phyloP scores from a whole-genome alignment of 1,140 invertebrate genomes.

The Drosophila guanche region DNA sequence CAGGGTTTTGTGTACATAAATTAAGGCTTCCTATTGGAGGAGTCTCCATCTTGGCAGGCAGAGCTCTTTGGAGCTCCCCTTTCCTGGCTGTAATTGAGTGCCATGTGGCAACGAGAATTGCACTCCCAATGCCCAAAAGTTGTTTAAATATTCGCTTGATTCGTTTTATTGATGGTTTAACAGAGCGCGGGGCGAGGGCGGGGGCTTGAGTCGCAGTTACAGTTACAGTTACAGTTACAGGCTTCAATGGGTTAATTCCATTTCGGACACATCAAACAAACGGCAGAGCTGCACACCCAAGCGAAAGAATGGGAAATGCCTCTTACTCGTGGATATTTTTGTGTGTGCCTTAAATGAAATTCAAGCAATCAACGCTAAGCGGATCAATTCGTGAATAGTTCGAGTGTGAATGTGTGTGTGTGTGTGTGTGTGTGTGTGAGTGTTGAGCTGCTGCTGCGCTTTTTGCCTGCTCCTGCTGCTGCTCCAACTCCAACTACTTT shows the following conservation, averaged over 20 bases:
- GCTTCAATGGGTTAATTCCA: slow-evolving; percentile 36
- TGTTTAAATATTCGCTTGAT: too few relatives aligned
- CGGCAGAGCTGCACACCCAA: background rate
- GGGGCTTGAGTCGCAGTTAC: too few relatives aligned
- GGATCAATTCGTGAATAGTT: slow-evolving; percentile 71
- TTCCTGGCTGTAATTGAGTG: slow-evolving; percentile 31
- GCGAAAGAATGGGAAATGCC: slow-evolving; percentile 17
- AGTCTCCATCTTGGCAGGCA: too few relatives aligned
- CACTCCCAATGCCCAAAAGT: slow-evolving; percentile 6
- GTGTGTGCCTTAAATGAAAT: slow-evolving; percentile 56
- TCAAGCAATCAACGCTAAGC: slow-evolving; percentile 77
- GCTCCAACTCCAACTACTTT: too few relatives aligned
- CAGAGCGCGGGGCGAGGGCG: too few relatives aligned
- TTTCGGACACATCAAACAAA: slow-evolving; percentile 56
- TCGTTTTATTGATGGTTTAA: too few relatives aligned
- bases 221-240: background rate
- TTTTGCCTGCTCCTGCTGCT: slow-evolving; percentile 24
- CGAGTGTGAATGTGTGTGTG: slow-evolving; percentile 45
- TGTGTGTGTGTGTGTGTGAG: slow-evolving; percentile 25
- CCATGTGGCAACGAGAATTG: slow-evolving; percentile 40
- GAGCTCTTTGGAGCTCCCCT: too few relatives aligned
- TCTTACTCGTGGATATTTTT: slow-evolving; percentile 15
- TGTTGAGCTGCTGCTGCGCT: slow-evolving; percentile 34
- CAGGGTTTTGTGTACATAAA: slow-evolving; percentile 66
- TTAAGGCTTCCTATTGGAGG: slow-evolving; percentile 38